Percentiles rank a stretch among this genome's conserved stretches.
Conservation (phyloP, 2,888 invertebrate genomes). For the Agrilus mali region DNA sequence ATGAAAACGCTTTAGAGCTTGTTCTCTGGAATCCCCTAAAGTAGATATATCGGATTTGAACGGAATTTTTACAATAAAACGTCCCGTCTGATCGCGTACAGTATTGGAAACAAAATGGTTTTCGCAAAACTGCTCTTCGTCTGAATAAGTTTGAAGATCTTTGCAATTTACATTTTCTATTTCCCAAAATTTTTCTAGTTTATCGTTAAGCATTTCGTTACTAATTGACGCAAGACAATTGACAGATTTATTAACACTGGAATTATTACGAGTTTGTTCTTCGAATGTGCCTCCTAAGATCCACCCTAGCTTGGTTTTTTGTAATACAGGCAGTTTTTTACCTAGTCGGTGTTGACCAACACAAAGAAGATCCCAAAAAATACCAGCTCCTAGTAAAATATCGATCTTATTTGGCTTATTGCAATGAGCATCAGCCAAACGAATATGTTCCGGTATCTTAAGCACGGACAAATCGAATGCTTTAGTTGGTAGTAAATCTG, state of each 20-base stretch:
- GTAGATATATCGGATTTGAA: not conserved
- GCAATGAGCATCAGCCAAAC: not conserved
- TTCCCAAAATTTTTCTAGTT: not conserved
- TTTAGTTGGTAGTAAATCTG: not conserved
- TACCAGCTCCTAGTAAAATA: slow-evolving; percentile 1
- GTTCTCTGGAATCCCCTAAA: too few species aligned
- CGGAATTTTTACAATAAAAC: not conserved
- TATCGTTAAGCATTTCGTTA: not conserved
- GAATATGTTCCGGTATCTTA: not conserved
- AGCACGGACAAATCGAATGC: not conserved
- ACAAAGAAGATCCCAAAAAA: too few species aligned
- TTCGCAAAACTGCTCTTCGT: not conserved
- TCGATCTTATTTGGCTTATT: not conserved
- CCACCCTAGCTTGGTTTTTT: not conserved
- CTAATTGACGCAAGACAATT: too few species aligned
- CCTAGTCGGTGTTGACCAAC: not conserved
- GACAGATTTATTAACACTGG: too few species aligned
- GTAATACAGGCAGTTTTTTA: not conserved
- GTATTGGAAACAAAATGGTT: not conserved
- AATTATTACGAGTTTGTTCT: not conserved
- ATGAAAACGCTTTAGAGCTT: not conserved
- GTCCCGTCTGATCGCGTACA: not conserved
- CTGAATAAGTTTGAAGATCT: not conserved
- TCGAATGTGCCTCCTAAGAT: not conserved
- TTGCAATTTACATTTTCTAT: not conserved